Evolutionary conservation across 2,797 vertebrate genomes (phyloP).

Genomic region (Vireo griseus): DNA sequence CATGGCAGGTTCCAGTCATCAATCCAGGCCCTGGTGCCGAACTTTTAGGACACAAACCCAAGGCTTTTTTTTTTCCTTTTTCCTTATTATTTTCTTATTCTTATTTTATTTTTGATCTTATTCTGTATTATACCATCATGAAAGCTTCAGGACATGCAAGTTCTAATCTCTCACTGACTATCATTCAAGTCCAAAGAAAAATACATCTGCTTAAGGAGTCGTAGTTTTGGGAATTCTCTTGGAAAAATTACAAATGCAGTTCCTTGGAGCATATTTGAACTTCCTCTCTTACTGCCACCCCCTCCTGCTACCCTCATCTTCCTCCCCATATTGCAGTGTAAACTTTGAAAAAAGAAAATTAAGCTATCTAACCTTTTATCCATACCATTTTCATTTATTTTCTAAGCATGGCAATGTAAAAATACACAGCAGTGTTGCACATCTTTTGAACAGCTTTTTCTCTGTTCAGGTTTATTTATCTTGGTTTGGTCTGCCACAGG

Average conservation of each 20-base stretch:
- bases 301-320: fast-evolving
- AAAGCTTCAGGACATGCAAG: neutral
- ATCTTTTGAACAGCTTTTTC: neutral
- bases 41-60: neutral
- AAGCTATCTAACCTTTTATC: neutral
- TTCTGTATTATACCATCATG: neutral
- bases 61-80: neutral
- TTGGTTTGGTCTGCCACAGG: slow-evolving; percentile 3
- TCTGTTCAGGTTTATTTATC: slow-evolving; percentile 5
- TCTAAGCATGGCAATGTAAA: neutral
- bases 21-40: neutral
- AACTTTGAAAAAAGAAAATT: neutral
- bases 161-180: neutral
- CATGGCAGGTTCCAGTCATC: neutral
- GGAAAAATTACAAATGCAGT: neutral
- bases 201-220: neutral
- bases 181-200: neutral
- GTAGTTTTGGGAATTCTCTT: neutral
- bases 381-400: neutral
- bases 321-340: neutral
- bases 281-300: neutral
- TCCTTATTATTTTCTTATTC: neutral
- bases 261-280: neutral
- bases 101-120: neutral
- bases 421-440: neutral